Conservation (phyloP, 2,113 vertebrate species). For the Aphyosemion australe region DNA sequence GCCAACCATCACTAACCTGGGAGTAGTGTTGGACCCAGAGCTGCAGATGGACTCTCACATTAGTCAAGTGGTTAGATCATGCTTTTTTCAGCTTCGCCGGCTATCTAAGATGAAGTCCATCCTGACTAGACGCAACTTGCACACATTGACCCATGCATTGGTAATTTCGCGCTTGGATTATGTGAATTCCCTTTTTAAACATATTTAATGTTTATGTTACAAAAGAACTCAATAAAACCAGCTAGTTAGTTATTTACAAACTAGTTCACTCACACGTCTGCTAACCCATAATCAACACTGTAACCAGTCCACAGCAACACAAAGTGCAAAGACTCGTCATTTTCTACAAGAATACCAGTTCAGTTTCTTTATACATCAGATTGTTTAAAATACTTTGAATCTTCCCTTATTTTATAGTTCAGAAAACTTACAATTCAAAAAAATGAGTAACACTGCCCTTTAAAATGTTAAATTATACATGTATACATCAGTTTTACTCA, state of each 20-base stretch:
- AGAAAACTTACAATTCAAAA: slow-evolving; percentile 7
- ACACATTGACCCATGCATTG: no score
- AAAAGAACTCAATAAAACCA: slow-evolving; percentile 26
- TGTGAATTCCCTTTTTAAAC: no score
- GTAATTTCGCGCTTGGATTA: no score
- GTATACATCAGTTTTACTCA: slow-evolving; percentile 20
- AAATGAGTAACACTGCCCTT: slow-evolving; percentile 29
- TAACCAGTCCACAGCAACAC: not conserved
- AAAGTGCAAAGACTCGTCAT: no score
- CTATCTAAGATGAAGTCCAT: no score
- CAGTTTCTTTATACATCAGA: not conserved
- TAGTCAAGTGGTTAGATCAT: no score
- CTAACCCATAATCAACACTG: slow-evolving; percentile 4
- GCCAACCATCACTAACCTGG: no score
- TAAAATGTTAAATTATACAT: slow-evolving; percentile 4
- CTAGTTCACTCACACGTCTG: not conserved
- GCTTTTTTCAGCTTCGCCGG: no score
- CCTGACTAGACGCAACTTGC: no score
- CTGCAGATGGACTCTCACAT: no score
- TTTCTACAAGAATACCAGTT: slow-evolving; percentile 4
- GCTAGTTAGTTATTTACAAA: slow-evolving; percentile 18
- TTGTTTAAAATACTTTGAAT: not conserved
- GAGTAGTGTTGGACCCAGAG: no score
- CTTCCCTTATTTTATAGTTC: not conserved
- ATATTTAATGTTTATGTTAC: slow-evolving; percentile 27